Percentiles rank a stretch among this genome's conserved stretches.
Conservation (phyloP, 2,113 vertebrate genomes). For the Phalacrocorax brasilianus region DNA sequence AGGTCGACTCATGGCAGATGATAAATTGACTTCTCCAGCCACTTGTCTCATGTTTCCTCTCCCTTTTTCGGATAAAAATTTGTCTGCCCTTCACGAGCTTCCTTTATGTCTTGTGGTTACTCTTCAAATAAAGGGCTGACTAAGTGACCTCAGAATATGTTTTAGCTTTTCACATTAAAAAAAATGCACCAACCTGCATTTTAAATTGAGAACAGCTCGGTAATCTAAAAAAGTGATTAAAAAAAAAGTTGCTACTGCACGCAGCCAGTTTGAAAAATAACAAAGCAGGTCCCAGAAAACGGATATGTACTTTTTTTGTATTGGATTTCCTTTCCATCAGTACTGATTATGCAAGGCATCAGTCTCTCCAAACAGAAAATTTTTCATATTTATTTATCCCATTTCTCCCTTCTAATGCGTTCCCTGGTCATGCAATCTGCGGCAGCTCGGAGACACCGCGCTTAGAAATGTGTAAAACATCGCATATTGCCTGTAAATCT, state of each 20-base stretch:
- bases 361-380: neutral
- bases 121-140: neutral
- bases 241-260: neutral
- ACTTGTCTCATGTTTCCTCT: neutral
- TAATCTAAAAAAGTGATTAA: neutral
- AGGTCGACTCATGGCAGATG: neutral
- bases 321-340: conserved; percentile 17
- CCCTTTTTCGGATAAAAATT: neutral
- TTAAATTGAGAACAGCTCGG: neutral
- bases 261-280: neutral
- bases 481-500: neutral
- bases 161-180: conserved; percentile 8
- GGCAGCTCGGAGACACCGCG: rapidly evolving
- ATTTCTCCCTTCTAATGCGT: neutral
- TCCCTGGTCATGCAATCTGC: neutral
- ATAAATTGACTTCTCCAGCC: neutral
- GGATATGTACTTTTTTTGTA: neutral
- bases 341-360: conserved; percentile 17
- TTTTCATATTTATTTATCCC: conserved; percentile 29
- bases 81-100: neutral
- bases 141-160: neutral
- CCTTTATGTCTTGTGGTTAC: neutral
- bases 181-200: neutral
- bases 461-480: neutral
- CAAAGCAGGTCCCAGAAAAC: neutral